Conservation (phyloP, 2,113 vertebrate species). For the Toxotes chatareus region DNA sequence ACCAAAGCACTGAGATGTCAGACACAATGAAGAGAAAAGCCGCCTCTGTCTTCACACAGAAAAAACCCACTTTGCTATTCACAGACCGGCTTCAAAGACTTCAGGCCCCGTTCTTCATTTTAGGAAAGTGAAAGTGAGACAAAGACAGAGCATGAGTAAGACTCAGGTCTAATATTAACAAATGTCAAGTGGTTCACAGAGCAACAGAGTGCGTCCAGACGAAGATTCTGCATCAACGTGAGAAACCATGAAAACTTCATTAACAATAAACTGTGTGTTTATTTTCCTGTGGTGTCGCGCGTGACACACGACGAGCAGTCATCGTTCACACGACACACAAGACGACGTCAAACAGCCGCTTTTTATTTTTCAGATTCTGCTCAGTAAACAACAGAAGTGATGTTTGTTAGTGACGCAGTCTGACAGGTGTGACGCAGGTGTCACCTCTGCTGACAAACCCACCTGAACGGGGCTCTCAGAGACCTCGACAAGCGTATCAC, state of each 20-base stretch:
- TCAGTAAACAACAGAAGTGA: not conserved
- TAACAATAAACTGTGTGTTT: not conserved
- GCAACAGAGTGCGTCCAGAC: not conserved
- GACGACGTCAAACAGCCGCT: too few relatives aligned
- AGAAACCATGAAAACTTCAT: not conserved
- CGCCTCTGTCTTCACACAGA: not conserved
- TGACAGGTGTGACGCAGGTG: not conserved
- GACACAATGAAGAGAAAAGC: conserved; percentile 45
- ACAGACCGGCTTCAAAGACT: conserved; percentile 13
- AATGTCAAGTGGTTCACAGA: conserved; percentile 1
- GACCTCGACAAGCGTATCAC: not conserved
- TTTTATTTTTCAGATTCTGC: too few relatives aligned
- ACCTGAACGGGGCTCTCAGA: not conserved
- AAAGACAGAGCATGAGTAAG: not conserved
- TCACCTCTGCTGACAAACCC: not conserved
- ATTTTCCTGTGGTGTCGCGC: not conserved
- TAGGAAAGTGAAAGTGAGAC: conserved; percentile 42
- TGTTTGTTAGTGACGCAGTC: too few relatives aligned
- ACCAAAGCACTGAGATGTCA: conserved; percentile 52
- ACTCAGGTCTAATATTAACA: conserved; percentile 40
- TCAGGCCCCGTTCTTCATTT: conserved; percentile 18
- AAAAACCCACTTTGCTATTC: not conserved
- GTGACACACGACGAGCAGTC: too few relatives aligned
- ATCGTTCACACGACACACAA: too few relatives aligned
- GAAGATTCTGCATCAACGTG: too few relatives aligned